Evolutionary conservation across 2,797 vertebrate genomes (phyloP), one percentile per base, ranked within the genome.

Genomic region (Naso thynnoides): DNA sequence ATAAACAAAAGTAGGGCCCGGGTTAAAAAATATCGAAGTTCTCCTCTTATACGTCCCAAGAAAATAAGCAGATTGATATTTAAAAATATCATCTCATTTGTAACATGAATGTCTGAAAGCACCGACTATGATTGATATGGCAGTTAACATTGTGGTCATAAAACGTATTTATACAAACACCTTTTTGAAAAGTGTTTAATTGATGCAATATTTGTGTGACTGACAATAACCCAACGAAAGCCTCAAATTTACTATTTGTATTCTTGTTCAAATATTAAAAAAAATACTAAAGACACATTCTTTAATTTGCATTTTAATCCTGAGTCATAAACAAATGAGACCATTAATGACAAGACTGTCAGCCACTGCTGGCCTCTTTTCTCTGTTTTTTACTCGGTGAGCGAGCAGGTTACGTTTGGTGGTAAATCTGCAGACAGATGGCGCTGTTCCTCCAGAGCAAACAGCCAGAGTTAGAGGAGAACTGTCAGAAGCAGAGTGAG

Each of bases 91-190:
- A 23, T 41, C 15, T 45, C 47, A 41, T 41, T 24, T 39, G 14
- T 48, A 60, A 61, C 24, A 60, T 59, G 54, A 74, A 69, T 86
- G 56, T 79, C 57, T 76, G 62, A 79, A 75, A 67, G 45, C 70
- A 42, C 33, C 33, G 33, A 73, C 26, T 41, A 15, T 50, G 26
- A 63, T 33, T 82, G 41, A 70, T 57, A 55, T 11, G 44, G 49
- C 42, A 39, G 16, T 60, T 61, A 4, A 57, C 57, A 16, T 33
- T 58, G n/a, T 54, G 57, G 33, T 33, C 33, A 33, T 33, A 33
- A 33, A 33, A 33, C 6, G 2, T 33, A 33, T 33, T 33, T 33
- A 7, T 10, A 33, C 8, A 7, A 33, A 8, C 27, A 21, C 19
- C 13, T 13, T 48, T 13, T 33, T 49, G 33, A 41, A 33, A 52